Evolutionary conservation across 2,797 vertebrate genomes (phyloP).

Genomic region (Cryptoprocta ferox): DNA sequence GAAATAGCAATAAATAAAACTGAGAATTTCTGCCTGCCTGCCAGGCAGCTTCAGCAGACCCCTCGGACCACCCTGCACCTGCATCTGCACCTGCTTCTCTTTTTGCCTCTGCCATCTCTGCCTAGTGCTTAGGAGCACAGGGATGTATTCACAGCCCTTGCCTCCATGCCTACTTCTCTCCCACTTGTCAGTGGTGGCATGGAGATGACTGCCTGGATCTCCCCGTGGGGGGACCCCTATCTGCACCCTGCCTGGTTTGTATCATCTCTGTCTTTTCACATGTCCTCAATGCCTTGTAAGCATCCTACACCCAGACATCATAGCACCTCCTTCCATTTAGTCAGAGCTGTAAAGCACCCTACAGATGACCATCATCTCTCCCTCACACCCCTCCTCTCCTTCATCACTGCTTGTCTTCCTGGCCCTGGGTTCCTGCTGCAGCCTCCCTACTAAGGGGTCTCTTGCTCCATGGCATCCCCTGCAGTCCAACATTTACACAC

Average conservation of each 20-base stretch:
- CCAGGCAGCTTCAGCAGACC: neutral
- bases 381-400: neutral
- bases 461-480: neutral
- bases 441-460: neutral
- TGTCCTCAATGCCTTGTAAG: neutral
- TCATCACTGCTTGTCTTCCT: neutral
- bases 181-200: neutral
- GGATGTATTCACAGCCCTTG: no score
- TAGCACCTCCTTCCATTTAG: neutral
- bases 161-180: neutral
- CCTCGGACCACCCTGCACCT: no score
- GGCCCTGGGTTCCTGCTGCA: neutral
- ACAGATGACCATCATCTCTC: neutral
- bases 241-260: no score
- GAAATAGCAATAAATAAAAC: neutral
- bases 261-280: neutral
- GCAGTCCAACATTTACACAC: no score
- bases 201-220: neutral
- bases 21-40: neutral
- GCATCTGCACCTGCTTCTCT: neutral
- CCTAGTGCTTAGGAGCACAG: neutral
- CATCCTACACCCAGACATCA: neutral
- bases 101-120: neutral
- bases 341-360: neutral
- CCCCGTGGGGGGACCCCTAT: no score